A percentile compares a stretch with the other conserved stretches of the same genome.
These are phyloP conservation scores for Drosophila erecta DNA, from an alignment of 1,140 invertebrate genomes.

Conservation along the genomic window DNA sequence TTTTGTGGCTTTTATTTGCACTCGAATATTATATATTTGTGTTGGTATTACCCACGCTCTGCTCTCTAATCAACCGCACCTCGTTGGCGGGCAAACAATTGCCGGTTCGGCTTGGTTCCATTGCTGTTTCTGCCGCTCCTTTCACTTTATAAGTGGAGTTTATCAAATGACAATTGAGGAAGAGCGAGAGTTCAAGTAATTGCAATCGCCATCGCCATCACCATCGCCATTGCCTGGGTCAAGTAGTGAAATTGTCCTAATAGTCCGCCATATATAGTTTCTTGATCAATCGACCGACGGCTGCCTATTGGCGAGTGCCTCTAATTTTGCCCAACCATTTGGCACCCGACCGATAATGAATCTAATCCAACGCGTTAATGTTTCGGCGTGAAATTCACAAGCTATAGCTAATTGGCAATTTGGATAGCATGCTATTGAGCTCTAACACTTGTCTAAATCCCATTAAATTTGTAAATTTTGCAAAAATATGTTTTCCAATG, in stretches of 20 bases:
- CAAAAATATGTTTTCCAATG: background rate
- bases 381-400: background rate
- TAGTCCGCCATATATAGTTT: background rate
- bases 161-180: slow-evolving; percentile 76
- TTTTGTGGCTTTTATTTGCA: slow-evolving; percentile 11
- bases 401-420: slow-evolving; percentile 14
- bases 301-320: background rate
- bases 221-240: slow-evolving; percentile 30
- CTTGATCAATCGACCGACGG: background rate
- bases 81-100: slow-evolving; percentile 43
- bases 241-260: slow-evolving; percentile 82
- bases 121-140: slow-evolving; percentile 56
- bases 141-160: slow-evolving; percentile 74
- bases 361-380: background rate
- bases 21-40: slow-evolving; percentile 1
- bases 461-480: too few relatives aligned
- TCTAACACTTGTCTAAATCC: background rate
- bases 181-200: slow-evolving; percentile 74
- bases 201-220: slow-evolving; percentile 6
- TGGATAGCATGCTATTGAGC: background rate
- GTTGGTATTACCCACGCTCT: slow-evolving; percentile 41
- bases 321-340: background rate
- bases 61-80: slow-evolving; percentile 60
- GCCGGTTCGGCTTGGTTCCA: slow-evolving; percentile 1
- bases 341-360: background rate